These are phyloP conservation scores for Lathamus discolor DNA, from an alignment of 2,113 vertebrate genomes.

Conservation along the genomic window DNA sequence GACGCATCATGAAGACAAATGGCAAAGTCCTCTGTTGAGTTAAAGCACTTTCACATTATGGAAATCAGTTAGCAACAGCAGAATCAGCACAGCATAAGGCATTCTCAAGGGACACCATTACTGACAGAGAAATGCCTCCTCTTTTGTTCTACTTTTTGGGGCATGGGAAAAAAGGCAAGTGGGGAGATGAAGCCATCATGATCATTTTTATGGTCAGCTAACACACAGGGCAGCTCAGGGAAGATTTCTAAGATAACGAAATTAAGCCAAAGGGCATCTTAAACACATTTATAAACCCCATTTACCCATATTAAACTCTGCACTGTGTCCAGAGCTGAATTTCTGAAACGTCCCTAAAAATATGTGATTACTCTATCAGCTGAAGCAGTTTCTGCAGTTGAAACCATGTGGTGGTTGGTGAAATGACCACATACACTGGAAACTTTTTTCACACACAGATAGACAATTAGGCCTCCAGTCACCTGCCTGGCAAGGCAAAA, in stretches of 20 bases:
- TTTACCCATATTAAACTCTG: neutral
- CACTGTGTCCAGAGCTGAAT: neutral
- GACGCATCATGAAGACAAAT: neutral
- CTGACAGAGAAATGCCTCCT: neutral
- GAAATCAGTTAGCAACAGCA: neutral
- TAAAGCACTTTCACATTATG: neutral
- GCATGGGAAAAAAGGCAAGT: neutral
- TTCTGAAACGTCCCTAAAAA: neutral
- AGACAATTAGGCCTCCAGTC: neutral
- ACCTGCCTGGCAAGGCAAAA: neutral
- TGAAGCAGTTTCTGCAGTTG: neutral
- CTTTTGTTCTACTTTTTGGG: neutral
- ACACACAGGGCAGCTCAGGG: neutral
- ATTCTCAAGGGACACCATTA: neutral
- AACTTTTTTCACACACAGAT: neutral
- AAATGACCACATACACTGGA: neutral
- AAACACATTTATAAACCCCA: neutral
- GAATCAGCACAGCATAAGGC: neutral
- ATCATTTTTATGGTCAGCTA: neutral
- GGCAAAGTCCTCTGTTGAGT: neutral
- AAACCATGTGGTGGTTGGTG: neutral
- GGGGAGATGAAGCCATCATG: neutral
- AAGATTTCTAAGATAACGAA: neutral
- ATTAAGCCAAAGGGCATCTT: neutral
- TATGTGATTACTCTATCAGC: neutral